Base-by-base conservation (phyloP, 2,888 invertebrate species). In the Idaea biselata region DNA sequence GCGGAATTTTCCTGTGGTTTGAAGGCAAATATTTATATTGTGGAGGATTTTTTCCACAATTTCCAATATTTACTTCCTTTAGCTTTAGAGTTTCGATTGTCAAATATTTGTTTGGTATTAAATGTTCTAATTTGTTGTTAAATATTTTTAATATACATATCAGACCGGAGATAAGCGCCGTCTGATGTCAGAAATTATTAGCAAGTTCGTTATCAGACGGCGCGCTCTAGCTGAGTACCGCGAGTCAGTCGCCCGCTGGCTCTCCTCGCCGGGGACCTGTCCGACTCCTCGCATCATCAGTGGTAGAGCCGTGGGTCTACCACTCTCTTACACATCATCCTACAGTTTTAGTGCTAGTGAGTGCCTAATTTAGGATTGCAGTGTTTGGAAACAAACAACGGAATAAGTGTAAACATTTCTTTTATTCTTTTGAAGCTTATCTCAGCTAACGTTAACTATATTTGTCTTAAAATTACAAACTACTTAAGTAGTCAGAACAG, bases 401-500 rank as follows among this genome's bases (percentile, higher is more conserved):
- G 64, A 75, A 65, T 80, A 74, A 72, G 83, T 81, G 76, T 85
- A 84, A 84, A 80, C 78, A 80, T 77, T 77, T 59, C 73, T 77
- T 83, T 87, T 87, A 85, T 86, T 80, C 71, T 81, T 73, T 82
- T 77, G 78, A 84, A 83, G 76, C 86, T 86, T 86, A 78, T 73
- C 77, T 79, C 77, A 68, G 72, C 79, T 79, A 76, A 73, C 70
- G 76, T 75, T 87, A 88, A 84, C 82, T 86, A 77, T 70, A 75
- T 81, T 68, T 66, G 68, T 76, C 84, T 88, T 88, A 88, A 67
- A 82, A 63, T 81, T 87, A 89, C 73, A 73, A 78, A 84, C 85
- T 83, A 88, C 86, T 84, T 88, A 87, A 90, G 89, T 91, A 91
- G 89, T 84, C 74, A 80, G 83, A 86, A 91, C 91, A 92, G 92